Percentiles rank a stretch among this genome's conserved stretches.
phyloP scores from a whole-genome alignment of 2,888 invertebrate species.

The Ptilodon capucinus region DNA sequence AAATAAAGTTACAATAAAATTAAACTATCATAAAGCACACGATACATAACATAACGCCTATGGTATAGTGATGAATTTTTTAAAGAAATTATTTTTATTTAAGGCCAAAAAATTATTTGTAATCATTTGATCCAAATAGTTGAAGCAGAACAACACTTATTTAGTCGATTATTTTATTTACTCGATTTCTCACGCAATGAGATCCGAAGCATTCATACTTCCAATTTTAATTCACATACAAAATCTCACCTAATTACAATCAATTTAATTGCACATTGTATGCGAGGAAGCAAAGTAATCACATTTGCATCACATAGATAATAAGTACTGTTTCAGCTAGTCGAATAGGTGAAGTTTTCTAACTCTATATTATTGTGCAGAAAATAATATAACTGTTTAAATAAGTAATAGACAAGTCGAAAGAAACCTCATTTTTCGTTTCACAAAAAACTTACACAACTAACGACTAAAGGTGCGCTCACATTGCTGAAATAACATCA shows the following conservation, averaged over 20 bases:
- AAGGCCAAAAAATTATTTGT: too few species aligned
- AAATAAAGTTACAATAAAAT: slow-evolving; percentile 42
- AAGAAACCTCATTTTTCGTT: slow-evolving; percentile 10
- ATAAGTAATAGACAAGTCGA: slow-evolving; percentile 20
- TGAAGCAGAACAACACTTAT: neutral
- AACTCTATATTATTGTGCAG: slow-evolving; percentile 26
- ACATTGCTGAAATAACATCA: slow-evolving; percentile 27
- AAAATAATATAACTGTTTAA: slow-evolving; percentile 16
- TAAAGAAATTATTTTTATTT: too few species aligned
- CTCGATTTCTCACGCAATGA: neutral
- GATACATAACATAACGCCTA: slow-evolving; percentile 27
- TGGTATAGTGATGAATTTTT: too few species aligned
- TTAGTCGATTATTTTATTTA: too few species aligned
- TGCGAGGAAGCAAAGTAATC: slow-evolving; percentile 4
- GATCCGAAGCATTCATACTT: slow-evolving; percentile 8
- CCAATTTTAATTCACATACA: slow-evolving; percentile 24
- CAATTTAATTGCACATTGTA: slow-evolving; percentile 10
- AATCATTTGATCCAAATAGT: neutral
- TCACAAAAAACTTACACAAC: slow-evolving; percentile 25
- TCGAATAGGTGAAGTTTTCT: neutral
- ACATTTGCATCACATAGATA: neutral
- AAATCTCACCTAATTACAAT: slow-evolving; percentile 14
- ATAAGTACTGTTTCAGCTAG: neutral
- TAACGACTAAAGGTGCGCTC: slow-evolving; percentile 35
- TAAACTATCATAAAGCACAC: slow-evolving; percentile 36